phyloP scores from a whole-genome alignment of 2,888 invertebrate species.

The Apeira syringaria region DNA sequence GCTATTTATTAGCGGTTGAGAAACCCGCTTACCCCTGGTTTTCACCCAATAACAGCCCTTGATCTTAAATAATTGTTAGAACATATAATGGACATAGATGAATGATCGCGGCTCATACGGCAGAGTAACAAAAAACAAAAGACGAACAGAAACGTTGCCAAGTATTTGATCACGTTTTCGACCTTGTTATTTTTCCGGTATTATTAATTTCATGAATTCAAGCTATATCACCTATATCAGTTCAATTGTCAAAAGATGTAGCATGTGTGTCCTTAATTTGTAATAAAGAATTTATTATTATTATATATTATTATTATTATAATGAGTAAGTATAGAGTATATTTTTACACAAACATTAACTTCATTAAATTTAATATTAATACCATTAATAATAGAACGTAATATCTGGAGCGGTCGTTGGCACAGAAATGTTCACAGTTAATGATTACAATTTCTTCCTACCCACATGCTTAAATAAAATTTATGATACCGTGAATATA shows the following conservation, averaged over 20 bases:
- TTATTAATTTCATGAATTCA: too few species aligned
- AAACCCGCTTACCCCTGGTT: neutral
- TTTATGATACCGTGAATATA: conserved; percentile 25
- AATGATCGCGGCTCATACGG: conserved; percentile 14
- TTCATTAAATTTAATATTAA: too few species aligned
- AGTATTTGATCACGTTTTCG: conserved; percentile 11
- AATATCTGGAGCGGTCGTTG: neutral
- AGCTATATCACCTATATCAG: too few species aligned
- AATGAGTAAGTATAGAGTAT: too few species aligned
- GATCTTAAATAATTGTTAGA: conserved; percentile 21
- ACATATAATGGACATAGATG: conserved; percentile 20
- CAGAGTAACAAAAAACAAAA: conserved; percentile 3
- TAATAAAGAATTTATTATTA: too few species aligned
- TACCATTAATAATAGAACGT: neutral
- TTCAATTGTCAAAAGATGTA: too few species aligned
- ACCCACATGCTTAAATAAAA: conserved; percentile 7
- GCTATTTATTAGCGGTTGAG: conserved; percentile 33
- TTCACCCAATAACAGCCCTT: conserved; percentile 22
- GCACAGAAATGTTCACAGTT: conserved; percentile 2
- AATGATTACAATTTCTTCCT: conserved; percentile 1
- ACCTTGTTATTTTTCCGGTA: too few species aligned
- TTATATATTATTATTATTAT: too few species aligned
- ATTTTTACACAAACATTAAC: too few species aligned
- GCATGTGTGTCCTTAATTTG: too few species aligned
- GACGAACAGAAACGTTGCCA: conserved; percentile 7